These are phyloP conservation scores for Mastomys coucha DNA, from an alignment of 2,113 vertebrate genomes.

Conservation along the genomic window DNA sequence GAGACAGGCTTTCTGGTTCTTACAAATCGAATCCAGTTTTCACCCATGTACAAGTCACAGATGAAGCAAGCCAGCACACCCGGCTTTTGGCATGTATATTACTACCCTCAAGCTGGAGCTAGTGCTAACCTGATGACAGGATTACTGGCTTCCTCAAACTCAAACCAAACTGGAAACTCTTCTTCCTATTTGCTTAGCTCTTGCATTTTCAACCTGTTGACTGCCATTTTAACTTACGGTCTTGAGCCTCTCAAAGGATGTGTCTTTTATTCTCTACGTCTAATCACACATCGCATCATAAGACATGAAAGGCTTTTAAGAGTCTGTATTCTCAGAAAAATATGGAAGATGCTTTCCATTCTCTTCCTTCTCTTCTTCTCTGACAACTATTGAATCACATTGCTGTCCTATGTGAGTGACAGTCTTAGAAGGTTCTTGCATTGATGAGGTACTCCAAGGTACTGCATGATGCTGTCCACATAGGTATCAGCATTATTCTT, in stretches of 20 bases:
- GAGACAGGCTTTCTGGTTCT: neutral
- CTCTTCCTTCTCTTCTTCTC: neutral
- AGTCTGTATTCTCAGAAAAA: neutral
- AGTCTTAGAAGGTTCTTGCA: neutral
- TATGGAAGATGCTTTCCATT: neutral
- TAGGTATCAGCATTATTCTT: neutral
- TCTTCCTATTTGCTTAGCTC: neutral
- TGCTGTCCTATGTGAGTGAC: accelerated
- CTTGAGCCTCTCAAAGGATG: neutral
- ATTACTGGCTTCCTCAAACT: neutral
- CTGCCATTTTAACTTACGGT: neutral
- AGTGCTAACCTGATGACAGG: neutral
- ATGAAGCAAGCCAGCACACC: neutral
- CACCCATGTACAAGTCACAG: neutral
- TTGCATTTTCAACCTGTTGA: neutral
- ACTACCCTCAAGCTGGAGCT: neutral
- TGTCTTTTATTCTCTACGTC: neutral
- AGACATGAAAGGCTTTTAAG: neutral
- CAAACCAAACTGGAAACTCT: neutral
- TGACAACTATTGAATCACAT: neutral
- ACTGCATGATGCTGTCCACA: accelerated
- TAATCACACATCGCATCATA: neutral
- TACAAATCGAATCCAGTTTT: neutral
- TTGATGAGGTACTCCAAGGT: too few species aligned
- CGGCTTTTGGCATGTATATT: neutral